phyloP scores from a whole-genome alignment of 2,888 invertebrate species.

The Lasioglossum figueresi region DNA sequence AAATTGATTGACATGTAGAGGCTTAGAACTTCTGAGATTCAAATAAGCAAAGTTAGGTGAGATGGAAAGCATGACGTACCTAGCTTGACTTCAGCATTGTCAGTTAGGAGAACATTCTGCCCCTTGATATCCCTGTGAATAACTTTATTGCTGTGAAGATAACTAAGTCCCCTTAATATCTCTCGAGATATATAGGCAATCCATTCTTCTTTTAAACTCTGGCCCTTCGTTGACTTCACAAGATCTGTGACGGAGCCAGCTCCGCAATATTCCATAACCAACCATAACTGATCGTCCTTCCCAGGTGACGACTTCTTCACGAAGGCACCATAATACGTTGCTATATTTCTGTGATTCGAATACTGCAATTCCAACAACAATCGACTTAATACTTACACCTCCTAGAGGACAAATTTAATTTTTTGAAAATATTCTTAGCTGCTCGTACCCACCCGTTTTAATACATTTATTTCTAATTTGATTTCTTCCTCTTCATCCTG shows the following conservation, averaged over 20 bases:
- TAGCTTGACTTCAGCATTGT: slow-evolving; percentile 99
- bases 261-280: slow-evolving; percentile 99
- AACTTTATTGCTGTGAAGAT: slow-evolving; percentile 99
- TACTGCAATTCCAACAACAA: slow-evolving; percentile 86
- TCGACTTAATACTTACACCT: not conserved
- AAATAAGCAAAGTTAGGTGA: not conserved
- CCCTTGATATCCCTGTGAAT: slow-evolving; percentile 99
- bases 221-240: slow-evolving; percentile 99
- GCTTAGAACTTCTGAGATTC: not conserved
- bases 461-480: slow-evolving; percentile 99
- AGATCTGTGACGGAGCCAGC: slow-evolving; percentile 99
- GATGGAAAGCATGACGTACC: slow-evolving; percentile 85
- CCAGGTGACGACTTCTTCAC: slow-evolving; percentile 99
- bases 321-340: slow-evolving; percentile 99
- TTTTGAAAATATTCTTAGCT: not conserved
- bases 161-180: slow-evolving; percentile 96
- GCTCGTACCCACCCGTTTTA: slow-evolving; percentile 90
- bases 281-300: slow-evolving; percentile 99
- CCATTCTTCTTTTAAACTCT: slow-evolving; percentile 99
- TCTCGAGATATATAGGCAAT: slow-evolving; percentile 99
- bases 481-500: slow-evolving; percentile 99
- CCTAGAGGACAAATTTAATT: not conserved
- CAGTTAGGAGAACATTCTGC: slow-evolving; percentile 99
- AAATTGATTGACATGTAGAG: not conserved
- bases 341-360: slow-evolving; percentile 99